Conservation (phyloP, 2,888 invertebrate species). For the Artemia sinica region DNA sequence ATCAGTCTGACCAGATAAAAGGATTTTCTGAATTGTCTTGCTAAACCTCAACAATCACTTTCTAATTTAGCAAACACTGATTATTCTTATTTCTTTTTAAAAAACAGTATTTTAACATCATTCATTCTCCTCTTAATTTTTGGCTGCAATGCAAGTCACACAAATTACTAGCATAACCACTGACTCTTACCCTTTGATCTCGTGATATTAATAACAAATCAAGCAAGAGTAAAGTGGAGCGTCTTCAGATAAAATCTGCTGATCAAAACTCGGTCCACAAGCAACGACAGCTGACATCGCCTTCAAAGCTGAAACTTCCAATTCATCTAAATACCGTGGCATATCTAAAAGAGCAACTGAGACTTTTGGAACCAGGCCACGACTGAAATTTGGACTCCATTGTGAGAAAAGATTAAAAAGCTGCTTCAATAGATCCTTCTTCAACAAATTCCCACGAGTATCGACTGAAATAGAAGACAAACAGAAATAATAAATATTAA, state of each 20-base stretch:
- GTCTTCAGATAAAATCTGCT: constrained; percentile 65
- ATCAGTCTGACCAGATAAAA: too few species aligned
- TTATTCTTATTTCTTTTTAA: too few species aligned
- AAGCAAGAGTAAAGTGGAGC: constrained; percentile 70
- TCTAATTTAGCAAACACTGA: too few species aligned
- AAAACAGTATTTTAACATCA: too few species aligned
- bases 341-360: constrained; percentile 7
- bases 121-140: too few species aligned
- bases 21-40: too few species aligned
- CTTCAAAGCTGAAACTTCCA: constrained; percentile 43
- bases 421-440: constrained; percentile 64
- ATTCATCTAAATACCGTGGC: constrained; percentile 26
- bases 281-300: constrained; percentile 91
- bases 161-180: neutral
- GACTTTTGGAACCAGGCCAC: constrained; percentile 34
- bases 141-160: too few species aligned
- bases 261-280: constrained; percentile 87
- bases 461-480: constrained; percentile 47
- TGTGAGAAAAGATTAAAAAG: constrained; percentile 78
- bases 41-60: too few species aligned
- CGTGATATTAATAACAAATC: constrained; percentile 71
- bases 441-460: constrained; percentile 61
- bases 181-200: constrained; percentile 52
- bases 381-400: constrained; percentile 79
- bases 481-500: too few species aligned